Base-by-base conservation (phyloP, 2,797 vertebrate species). In the Clarias fuscus region DNA sequence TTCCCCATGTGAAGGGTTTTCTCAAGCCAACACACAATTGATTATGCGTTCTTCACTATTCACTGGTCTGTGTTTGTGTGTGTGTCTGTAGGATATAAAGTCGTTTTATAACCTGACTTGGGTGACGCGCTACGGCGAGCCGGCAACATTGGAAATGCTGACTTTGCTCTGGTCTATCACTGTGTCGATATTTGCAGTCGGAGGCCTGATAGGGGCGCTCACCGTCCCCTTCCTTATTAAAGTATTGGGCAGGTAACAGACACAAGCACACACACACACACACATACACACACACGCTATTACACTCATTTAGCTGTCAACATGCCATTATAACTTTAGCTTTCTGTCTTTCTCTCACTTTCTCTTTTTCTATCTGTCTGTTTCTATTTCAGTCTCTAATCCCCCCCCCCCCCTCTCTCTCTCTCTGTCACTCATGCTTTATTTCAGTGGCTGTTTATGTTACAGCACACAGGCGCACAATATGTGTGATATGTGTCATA, bases 111-210 rank as follows among this genome's bases (percentile, higher is more conserved):
- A 98, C 84, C 92, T 93, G 86, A 97, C 97, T 0, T 99, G 97
- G 98, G 70, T 92, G 40, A 93, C 94, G 77, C 93, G 97, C n/a
- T 96, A 96, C 0, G 94, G 93, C 5, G 92, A 94, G 17, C 92
- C 95, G 0, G 86, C 96, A 5, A 88, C 92, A 70, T 89, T 89
- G 0, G 92, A 95, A 82, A 96, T 93, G 0, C 81, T 94, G 86
- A 98, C 95, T 0, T 91, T 98, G 61, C 95, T 99, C 40, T 99
- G 97, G 97, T 99, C 98, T 1, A 24, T 98, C 92, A 98, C 97
- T 0, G 97, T 99, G 86, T 99, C 98, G 84, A 95, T 99, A 92
- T 98, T 97, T 89, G 95, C 98, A 62, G 96, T 99, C 0, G 97
- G 98, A 77, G 98, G 98, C 71, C 96, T 99, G 65, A 84, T 96